Conservation (phyloP, 2,113 vertebrate genomes). For the Diadophis punctatus region DNA sequence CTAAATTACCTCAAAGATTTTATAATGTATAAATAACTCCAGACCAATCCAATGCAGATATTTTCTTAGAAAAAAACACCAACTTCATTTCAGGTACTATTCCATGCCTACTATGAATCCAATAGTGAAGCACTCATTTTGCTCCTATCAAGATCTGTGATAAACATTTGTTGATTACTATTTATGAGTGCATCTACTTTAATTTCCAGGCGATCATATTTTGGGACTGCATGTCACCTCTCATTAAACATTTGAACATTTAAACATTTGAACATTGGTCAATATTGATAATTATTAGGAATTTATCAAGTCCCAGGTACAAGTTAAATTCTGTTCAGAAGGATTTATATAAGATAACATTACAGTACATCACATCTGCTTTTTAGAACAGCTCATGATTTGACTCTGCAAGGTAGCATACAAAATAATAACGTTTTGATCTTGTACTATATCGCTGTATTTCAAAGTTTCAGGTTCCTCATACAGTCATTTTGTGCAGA, state of each 20-base stretch:
- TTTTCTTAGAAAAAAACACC: neutral
- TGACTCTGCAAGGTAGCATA: neutral
- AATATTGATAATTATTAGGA: neutral
- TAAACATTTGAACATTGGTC: neutral
- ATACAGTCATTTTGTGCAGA: constrained; percentile 37
- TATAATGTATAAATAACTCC: too few species aligned
- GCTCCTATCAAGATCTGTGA: too few species aligned
- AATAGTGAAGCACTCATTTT: too few species aligned
- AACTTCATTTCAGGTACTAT: too few species aligned
- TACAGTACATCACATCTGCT: neutral
- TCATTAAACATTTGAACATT: too few species aligned
- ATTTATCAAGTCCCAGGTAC: neutral
- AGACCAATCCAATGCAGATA: neutral
- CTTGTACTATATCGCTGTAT: constrained; percentile 5
- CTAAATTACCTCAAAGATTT: too few species aligned
- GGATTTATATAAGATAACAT: neutral
- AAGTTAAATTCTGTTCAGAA: neutral
- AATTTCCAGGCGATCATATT: neutral
- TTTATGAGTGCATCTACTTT: neutral
- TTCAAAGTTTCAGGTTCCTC: constrained; percentile 31
- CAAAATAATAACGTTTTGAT: neutral
- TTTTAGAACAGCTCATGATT: neutral
- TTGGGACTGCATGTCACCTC: too few species aligned
- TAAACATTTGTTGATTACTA: too few species aligned
- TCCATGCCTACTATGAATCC: too few species aligned